Conservation (phyloP, 2,888 invertebrate species). For the Cepaea hortensis region DNA sequence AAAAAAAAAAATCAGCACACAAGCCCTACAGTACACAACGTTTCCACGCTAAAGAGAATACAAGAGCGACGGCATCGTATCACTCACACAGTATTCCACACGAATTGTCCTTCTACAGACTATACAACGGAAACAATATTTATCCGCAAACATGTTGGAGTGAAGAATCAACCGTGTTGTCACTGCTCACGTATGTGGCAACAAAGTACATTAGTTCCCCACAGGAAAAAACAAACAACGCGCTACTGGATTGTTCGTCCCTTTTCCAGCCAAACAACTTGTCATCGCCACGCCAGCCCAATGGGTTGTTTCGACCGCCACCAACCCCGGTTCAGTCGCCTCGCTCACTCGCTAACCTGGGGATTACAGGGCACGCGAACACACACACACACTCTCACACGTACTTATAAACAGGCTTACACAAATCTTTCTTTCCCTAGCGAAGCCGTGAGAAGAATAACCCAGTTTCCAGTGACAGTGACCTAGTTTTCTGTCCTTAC, state of each 20-base stretch:
- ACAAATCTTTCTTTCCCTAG: not conserved
- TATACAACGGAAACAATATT: too few relatives aligned
- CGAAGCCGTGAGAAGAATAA: constrained; percentile 36
- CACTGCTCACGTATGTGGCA: not conserved
- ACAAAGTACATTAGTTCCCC: not conserved
- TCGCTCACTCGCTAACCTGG: constrained; percentile 35
- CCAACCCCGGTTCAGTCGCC: constrained; percentile 1
- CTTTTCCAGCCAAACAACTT: not conserved
- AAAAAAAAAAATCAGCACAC: too few relatives aligned
- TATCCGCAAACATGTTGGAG: not conserved
- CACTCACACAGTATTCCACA: too few relatives aligned
- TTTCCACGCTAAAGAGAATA: too few relatives aligned
- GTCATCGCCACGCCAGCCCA: not conserved
- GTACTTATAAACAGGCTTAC: not conserved
- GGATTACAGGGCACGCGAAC: not conserved
- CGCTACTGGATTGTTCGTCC: not conserved
- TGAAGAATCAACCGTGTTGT: not conserved
- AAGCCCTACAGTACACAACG: too few relatives aligned
- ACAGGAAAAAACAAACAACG: not conserved
- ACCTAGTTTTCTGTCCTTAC: constrained; percentile 23
- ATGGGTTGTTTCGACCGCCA: constrained; percentile 18
- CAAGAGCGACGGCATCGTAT: too few relatives aligned
- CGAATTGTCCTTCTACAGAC: too few relatives aligned
- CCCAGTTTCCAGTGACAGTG: constrained; percentile 44
- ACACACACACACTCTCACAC: not conserved